phyloP scores from a whole-genome alignment of 2,113 vertebrate species.

The Dipodomys merriami region DNA sequence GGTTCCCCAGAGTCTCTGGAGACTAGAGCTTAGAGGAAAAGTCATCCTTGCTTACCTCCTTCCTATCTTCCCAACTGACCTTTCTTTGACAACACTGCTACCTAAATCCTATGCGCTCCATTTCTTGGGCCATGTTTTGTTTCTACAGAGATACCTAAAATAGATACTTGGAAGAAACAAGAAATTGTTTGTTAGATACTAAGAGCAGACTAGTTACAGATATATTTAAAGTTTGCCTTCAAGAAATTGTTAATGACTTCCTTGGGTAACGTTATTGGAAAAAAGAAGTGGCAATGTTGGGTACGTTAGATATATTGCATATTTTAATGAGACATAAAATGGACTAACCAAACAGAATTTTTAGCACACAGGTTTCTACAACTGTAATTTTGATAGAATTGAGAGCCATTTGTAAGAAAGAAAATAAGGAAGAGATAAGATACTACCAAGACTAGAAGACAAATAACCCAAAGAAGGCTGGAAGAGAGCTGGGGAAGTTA shows the following conservation, averaged over 20 bases:
- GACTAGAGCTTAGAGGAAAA: not conserved
- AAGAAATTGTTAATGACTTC: not conserved
- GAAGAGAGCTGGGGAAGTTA: too few species aligned
- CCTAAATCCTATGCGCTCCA: not conserved
- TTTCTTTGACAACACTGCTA: not conserved
- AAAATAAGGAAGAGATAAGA: not conserved
- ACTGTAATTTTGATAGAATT: not conserved
- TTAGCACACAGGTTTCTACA: not conserved
- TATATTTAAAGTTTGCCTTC: not conserved
- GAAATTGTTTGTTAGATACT: not conserved
- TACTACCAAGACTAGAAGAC: not conserved
- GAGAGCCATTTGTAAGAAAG: not conserved
- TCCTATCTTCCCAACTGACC: fast-evolving
- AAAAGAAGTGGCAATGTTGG: not conserved
- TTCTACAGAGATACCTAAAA: not conserved
- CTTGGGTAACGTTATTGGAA: not conserved
- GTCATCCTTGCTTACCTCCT: not conserved
- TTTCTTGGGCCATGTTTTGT: not conserved
- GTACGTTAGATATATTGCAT: too few species aligned
- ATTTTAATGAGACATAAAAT: not conserved
- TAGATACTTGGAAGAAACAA: not conserved
- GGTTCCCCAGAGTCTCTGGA: not conserved
- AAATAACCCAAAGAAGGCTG: not conserved
- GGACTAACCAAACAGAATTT: not conserved
- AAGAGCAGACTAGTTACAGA: not conserved